Evolutionary conservation across 2,888 invertebrate species (phyloP).

Genomic region (Tipula vernalis): DNA sequence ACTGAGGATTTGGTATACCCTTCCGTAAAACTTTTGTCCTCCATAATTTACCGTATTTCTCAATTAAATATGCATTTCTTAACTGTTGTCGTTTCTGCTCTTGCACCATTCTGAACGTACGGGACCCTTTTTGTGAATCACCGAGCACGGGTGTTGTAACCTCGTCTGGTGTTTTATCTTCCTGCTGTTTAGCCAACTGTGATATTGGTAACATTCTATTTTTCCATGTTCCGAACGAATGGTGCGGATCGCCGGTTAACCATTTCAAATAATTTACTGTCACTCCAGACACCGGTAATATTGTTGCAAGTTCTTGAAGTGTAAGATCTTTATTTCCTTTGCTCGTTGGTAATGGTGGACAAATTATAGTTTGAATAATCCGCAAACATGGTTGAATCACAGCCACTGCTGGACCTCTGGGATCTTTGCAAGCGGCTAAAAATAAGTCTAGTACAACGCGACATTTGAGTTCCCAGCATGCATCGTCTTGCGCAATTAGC

Average conservation of each 20-base stretch:
- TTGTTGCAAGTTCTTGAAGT: conserved; percentile 40
- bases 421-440: conserved; percentile 60
- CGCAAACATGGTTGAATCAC: conserved; percentile 87
- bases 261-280: conserved; percentile 62
- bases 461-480: conserved; percentile 89
- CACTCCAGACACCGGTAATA: conserved; percentile 45
- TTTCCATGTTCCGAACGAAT: conserved; percentile 62
- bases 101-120: conserved; percentile 19
- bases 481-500: conserved; percentile 82
- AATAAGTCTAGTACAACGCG: conserved; percentile 81
- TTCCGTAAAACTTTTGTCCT: conserved; percentile 30
- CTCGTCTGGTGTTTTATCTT: conserved; percentile 19
- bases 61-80: conserved; percentile 47
- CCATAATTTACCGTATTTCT: conserved; percentile 68
- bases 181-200: conserved; percentile 22
- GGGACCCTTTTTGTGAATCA: conserved; percentile 18
- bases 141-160: conserved; percentile 18
- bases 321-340: conserved; percentile 44
- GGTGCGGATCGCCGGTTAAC: conserved; percentile 54
- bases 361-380: conserved; percentile 74
- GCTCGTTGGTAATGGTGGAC: conserved; percentile 44
- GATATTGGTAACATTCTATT: conserved; percentile 42
- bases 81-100: conserved; percentile 30
- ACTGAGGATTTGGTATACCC: conserved; percentile 31
- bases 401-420: conserved; percentile 74